Evolutionary conservation across 2,888 invertebrate genomes (phyloP), one percentile per base, ranked within the genome.

Genomic region (Scaptomyza reducta): DNA sequence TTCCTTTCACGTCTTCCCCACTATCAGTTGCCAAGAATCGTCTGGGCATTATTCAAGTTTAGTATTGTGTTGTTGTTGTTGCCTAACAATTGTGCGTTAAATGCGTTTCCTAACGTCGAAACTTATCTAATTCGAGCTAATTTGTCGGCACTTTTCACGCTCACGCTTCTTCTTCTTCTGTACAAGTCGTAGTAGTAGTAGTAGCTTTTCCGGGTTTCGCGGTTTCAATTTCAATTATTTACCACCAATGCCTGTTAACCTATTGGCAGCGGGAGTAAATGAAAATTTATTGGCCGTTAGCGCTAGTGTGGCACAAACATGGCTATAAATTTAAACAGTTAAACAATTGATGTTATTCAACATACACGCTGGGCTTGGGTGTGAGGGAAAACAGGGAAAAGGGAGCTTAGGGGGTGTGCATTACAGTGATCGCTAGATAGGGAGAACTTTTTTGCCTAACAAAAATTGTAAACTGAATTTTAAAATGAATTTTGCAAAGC

Each of bases 221-320:
- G 41, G 40, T 63, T 44, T 63, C 45, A 63, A 76, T 76, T 64
- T 77, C 74, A 73, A 77, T 76, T 77, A 77, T 65, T 65, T 73
- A 41, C 59, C 59, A 31, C 51, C 51, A 59, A 63, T 46, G 46
- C 38, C 29, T 29, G n/a, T 3, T 25, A 31, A 25, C 55, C 50
- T 53, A 29, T 56, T 46, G 55, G 38, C 44, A 3, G 40, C 16
- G 16, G 10, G 31, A 27, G 42, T 59, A 71, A 74, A 78, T 76
- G 85, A 68, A 70, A 87, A 83, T 83, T 83, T 87, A 83, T 83
- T 58, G 85, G 61, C 67, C 82, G 44, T 62, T 68, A 62, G 74
- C 58, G 60, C 46, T 66, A 60, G 31, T 7, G 13, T 18, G 41
- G 56, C 73, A 81, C 85, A 83, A 83, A 83, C 87, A 83, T 72